phyloP scores from a whole-genome alignment of 2,797 vertebrate genomes.

The Sternotherus odoratus region DNA sequence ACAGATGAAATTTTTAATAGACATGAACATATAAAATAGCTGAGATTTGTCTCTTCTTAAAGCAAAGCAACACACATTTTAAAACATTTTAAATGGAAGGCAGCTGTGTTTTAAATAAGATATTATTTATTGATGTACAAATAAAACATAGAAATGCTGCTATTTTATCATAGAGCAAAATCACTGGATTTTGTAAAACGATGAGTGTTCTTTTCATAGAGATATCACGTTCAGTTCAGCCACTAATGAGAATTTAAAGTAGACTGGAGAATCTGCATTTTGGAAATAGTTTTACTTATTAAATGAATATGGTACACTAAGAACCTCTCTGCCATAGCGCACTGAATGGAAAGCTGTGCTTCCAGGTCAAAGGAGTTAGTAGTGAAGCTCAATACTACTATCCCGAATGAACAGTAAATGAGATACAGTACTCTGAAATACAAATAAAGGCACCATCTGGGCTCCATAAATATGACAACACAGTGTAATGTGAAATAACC shows the following conservation, averaged over 20 bases:
- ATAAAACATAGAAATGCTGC: neutral
- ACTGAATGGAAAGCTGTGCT: neutral
- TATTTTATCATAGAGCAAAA: neutral
- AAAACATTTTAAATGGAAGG: neutral
- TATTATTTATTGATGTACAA: neutral
- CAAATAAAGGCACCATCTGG: neutral
- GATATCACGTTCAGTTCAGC: neutral
- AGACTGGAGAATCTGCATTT: neutral
- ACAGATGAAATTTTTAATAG: neutral
- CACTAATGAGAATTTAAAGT: neutral
- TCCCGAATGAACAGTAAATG: neutral
- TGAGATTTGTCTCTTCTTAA: neutral
- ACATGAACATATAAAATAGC: neutral
- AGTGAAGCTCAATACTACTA: neutral
- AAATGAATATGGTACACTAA: neutral
- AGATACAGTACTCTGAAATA: neutral
- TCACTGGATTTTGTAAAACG: neutral
- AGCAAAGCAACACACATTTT: neutral
- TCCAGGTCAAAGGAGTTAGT: neutral
- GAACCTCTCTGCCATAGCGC: neutral
- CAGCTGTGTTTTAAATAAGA: neutral
- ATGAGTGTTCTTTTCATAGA: neutral
- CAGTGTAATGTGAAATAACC: neutral
- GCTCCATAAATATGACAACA: neutral
- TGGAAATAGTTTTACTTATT: neutral